These are phyloP conservation scores for Trichopoda pennipes DNA, from an alignment of 2,888 invertebrate species.

Conservation along the genomic window DNA sequence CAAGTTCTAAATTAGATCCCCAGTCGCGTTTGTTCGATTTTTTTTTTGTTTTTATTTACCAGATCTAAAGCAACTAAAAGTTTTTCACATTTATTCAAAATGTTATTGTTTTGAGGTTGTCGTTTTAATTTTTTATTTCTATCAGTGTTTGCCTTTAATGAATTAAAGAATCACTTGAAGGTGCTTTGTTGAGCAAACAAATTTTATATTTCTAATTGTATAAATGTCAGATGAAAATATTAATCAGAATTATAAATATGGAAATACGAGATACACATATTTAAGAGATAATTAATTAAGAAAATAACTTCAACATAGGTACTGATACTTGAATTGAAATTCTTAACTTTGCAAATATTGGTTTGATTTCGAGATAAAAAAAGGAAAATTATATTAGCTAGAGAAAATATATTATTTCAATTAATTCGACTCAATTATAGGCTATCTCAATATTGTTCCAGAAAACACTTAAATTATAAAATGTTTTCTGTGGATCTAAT, in stretches of 20 bases:
- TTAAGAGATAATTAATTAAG: not conserved
- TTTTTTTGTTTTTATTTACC: slow-evolving; percentile 58
- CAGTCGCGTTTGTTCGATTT: slow-evolving; percentile 62
- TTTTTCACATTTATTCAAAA: slow-evolving; percentile 46
- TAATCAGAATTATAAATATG: slow-evolving; percentile 2
- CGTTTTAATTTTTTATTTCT: slow-evolving; percentile 7
- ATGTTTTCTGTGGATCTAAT: too few relatives aligned
- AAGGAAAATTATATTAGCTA: too few relatives aligned
- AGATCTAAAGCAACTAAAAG: slow-evolving; percentile 57
- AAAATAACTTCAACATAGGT: not conserved
- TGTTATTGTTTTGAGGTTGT: slow-evolving; percentile 19
- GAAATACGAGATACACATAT: not conserved
- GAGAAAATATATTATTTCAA: too few relatives aligned
- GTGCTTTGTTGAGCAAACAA: slow-evolving; percentile 3
- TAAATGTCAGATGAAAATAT: slow-evolving; percentile 33
- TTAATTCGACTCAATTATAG: too few relatives aligned
- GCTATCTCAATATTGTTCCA: too few relatives aligned
- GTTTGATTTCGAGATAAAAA: too few relatives aligned
- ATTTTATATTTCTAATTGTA: slow-evolving; percentile 1
- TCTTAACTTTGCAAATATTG: too few relatives aligned
- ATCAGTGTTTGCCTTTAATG: not conserved
- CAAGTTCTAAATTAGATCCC: slow-evolving; percentile 65
- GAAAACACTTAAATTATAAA: too few relatives aligned
- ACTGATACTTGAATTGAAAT: too few relatives aligned
- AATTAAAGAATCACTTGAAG: slow-evolving; percentile 43